Base-by-base conservation (phyloP, 2,888 invertebrate genomes). In the Pteria penguin region DNA sequence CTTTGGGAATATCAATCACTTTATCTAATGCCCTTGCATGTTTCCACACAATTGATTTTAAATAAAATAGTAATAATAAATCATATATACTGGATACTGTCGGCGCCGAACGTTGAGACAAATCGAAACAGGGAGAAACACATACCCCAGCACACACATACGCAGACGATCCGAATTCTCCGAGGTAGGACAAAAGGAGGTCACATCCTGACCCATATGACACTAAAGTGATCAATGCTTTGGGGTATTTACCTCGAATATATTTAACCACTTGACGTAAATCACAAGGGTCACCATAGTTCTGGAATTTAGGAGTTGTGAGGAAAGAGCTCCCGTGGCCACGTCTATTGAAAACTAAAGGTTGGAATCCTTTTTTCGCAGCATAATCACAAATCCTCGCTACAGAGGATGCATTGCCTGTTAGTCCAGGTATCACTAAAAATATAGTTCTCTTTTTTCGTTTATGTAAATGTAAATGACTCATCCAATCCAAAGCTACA, bases 401-500 rank as follows among this genome's bases (percentile, higher is more conserved):
- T 26, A 87, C 75, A 54, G 80, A 76, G 1, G 78, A 18, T 1
- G 88, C 87, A 78, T 82, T 80, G n/a, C 85, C 84, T 4, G 84
- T 84, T 8, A 88, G 66, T 26, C 87, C 89, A 0, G 90, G 90
- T 29, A 90, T 68, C 0, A 90, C 71, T 11, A 90, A 55, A 29
- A 90, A 58, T 4, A 90, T 72, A 4, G 84, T 83, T 66, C 81
- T 78, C 11, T 72, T 78, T 69, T 83, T 84, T 33, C 81, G 69
- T 72, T 82, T 83, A 24, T 83, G 84, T n/a, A 82, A 72, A 8
- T 83, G 75, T 1, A 84, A 75, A 45, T 84, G 73, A 29, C 80
- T 78, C 4, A 83, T 83, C 90, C 90, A 90, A 78, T 90, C 90
- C 54, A 90, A 76, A 2, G 89, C 88, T 24, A 90, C 85, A 3